A percentile compares a stretch with the other conserved stretches of the same genome.
These are phyloP conservation scores for Arothron firmamentum DNA, from an alignment of 2,113 vertebrate genomes.

Conservation along the genomic window DNA sequence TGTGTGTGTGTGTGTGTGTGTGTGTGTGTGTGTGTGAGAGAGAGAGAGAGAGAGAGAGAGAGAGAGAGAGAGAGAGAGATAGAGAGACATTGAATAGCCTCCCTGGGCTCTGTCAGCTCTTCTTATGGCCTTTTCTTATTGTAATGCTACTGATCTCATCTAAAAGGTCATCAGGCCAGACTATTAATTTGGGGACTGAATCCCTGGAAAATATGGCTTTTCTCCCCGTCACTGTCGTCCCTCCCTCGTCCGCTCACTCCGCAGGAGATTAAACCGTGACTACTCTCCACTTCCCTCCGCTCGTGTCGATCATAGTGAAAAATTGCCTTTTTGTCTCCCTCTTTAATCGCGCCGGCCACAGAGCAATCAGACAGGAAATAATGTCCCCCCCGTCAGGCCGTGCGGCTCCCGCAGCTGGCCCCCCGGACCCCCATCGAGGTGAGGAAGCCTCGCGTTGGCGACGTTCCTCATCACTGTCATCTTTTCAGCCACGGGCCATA, in stretches of 20 bases:
- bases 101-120: slow-evolving; percentile 38
- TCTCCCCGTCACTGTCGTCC: slow-evolving; percentile 34
- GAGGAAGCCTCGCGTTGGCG: slow-evolving; percentile 51
- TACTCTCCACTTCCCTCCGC: slow-evolving; percentile 55
- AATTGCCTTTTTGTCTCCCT: slow-evolving; percentile 68
- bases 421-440: slow-evolving; percentile 43
- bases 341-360: slow-evolving; percentile 61
- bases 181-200: slow-evolving; percentile 62
- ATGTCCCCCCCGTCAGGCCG: slow-evolving; percentile 48
- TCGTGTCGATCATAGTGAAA: slow-evolving; percentile 70
- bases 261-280: slow-evolving; percentile 61
- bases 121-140: slow-evolving; percentile 55
- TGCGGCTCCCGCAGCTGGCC: slow-evolving; percentile 32
- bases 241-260: slow-evolving; percentile 49
- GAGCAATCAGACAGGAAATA: slow-evolving; percentile 67
- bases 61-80: no score
- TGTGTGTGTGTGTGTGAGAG: no score
- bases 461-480: slow-evolving; percentile 53
- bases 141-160: slow-evolving; percentile 67
- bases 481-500: slow-evolving; percentile 43
- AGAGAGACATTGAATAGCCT: slow-evolving; percentile 39
- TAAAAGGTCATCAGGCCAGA: slow-evolving; percentile 60
- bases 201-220: slow-evolving; percentile 48
- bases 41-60: background rate
- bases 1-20: no score